Evolutionary conservation across 1,140 invertebrate genomes (phyloP).

Genomic region (Berghia stephanieae): DNA sequence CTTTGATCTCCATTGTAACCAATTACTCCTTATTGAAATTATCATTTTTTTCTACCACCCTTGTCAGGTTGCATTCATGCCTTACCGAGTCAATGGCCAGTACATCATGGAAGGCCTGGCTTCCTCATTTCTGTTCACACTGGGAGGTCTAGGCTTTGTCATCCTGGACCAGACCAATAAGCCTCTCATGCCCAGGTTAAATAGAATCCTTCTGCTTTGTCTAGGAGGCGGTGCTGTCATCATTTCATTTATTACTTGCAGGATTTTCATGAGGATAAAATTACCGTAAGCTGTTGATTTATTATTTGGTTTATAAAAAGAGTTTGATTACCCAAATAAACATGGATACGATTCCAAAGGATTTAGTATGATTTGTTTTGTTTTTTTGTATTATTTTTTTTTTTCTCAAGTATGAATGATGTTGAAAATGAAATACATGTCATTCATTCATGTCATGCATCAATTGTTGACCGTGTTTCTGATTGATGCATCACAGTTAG

Average conservation of each 20-base stretch:
- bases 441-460: too few species aligned
- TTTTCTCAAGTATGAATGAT: too few species aligned
- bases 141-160: constrained; percentile 96
- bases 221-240: constrained; percentile 93
- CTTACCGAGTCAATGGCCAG: constrained; percentile 96
- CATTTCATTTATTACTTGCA: constrained; percentile 94
- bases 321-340: too few species aligned
- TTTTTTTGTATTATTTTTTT: too few species aligned
- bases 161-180: constrained; percentile 94
- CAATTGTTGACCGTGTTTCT: too few species aligned
- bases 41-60: neutral
- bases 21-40: too few species aligned
- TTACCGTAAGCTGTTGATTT: constrained; percentile 74
- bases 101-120: constrained; percentile 99
- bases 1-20: too few species aligned
- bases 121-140: constrained; percentile 94
- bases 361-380: too few species aligned
- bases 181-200: constrained; percentile 89
- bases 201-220: constrained; percentile 88
- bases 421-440: too few species aligned
- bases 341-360: too few species aligned
- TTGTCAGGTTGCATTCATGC: constrained; percentile 94
- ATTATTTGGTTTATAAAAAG: too few species aligned
- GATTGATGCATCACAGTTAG: too few species aligned
- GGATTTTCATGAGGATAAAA: constrained; percentile 99